These are phyloP conservation scores for Ploceus nigricollis DNA, from an alignment of 2,113 vertebrate species.

Conservation along the genomic window DNA sequence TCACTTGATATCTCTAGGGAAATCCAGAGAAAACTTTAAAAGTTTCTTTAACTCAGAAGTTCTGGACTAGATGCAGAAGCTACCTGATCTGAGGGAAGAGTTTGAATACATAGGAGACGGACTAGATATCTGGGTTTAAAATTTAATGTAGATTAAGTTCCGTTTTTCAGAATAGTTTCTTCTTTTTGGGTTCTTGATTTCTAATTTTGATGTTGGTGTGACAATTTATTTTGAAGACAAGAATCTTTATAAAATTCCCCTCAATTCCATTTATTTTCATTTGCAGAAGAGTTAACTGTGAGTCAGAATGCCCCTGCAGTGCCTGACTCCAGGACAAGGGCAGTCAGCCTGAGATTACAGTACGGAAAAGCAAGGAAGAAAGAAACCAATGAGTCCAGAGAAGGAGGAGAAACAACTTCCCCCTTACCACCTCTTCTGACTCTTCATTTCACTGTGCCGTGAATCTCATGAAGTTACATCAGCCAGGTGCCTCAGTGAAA, in stretches of 20 bases:
- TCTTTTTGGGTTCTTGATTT: neutral
- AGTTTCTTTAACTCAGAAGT: neutral
- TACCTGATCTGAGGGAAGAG: neutral
- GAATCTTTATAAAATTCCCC: neutral
- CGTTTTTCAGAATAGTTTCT: neutral
- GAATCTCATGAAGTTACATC: neutral
- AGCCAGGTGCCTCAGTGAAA: neutral
- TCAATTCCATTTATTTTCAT: neutral
- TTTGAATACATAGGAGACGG: neutral
- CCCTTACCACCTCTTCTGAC: neutral
- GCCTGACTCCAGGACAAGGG: neutral
- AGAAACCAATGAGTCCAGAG: neutral
- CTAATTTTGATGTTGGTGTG: neutral
- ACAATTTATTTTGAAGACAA: neutral
- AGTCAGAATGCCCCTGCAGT: neutral
- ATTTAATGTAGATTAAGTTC: neutral
- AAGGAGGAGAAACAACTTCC: neutral
- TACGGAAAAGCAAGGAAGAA: neutral
- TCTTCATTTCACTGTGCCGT: neutral
- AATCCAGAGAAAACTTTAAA: neutral
- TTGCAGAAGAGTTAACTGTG: neutral
- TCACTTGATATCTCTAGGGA: neutral
- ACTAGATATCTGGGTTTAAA: neutral
- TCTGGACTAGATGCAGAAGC: neutral
- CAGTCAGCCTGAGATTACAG: neutral